Conservation (phyloP, 1,140 invertebrate species). For the Monomorium pharaonis region DNA sequence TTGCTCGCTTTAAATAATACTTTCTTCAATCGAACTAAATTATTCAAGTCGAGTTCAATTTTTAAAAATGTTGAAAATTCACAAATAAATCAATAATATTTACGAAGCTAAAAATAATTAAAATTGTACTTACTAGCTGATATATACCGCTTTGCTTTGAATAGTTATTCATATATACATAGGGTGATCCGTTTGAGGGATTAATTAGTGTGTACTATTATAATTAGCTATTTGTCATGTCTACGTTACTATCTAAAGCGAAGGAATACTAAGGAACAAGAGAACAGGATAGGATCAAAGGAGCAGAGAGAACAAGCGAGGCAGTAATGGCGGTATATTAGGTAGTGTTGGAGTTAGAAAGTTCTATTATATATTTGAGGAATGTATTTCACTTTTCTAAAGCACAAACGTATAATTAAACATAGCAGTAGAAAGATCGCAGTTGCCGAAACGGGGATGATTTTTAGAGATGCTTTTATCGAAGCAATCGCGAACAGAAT, state of each 20-base stretch:
- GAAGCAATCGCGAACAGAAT: constrained; percentile 51
- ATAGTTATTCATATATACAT: not conserved
- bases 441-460: not conserved
- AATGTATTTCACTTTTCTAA: constrained; percentile 15
- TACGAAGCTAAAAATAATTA: not conserved
- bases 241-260: not conserved
- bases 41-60: not conserved
- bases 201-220: not conserved
- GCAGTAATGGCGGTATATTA: not conserved
- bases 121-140: not conserved
- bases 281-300: not conserved
- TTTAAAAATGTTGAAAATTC: not conserved
- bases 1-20: not conserved
- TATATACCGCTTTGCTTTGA: not conserved
- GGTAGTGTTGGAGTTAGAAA: not conserved
- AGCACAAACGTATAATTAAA: constrained; percentile 22
- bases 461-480: constrained; percentile 4
- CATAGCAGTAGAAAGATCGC: not conserved
- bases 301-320: not conserved
- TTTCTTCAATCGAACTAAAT: not conserved
- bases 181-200: not conserved
- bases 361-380: constrained; percentile 21
- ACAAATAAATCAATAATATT: constrained; percentile 17
- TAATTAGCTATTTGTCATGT: constrained; percentile 11
- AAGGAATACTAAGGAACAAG: not conserved